Percentiles rank a stretch among this genome's conserved stretches.
phyloP scores from a whole-genome alignment of 2,797 vertebrate genomes.

The Bucorvus abyssinicus region DNA sequence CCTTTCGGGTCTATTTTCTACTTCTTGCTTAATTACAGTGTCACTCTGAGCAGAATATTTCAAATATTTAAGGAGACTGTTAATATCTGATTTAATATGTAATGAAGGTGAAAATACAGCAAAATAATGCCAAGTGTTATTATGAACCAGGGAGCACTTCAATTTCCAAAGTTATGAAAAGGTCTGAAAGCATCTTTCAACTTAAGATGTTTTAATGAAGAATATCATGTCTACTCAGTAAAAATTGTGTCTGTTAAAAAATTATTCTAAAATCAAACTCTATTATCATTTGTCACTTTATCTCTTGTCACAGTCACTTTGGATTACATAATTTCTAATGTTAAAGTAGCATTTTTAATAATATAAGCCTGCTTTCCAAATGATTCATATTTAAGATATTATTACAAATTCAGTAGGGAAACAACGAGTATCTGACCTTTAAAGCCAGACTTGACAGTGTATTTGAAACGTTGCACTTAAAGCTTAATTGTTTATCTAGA shows the following conservation, averaged over 20 bases:
- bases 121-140: not conserved
- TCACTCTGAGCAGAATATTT: not conserved
- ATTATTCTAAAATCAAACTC: not conserved
- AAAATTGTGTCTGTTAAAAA: not conserved
- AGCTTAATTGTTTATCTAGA: conserved; percentile 90
- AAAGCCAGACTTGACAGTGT: conserved; percentile 88
- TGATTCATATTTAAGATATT: not conserved
- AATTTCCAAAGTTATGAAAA: not conserved
- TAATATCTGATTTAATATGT: not conserved
- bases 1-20: not conserved
- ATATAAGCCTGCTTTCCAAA: not conserved
- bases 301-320: not conserved
- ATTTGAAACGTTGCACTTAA: conserved; percentile 94
- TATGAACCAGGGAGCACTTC: not conserved
- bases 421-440: conserved; percentile 78
- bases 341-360: not conserved
- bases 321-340: not conserved
- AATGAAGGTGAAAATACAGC: not conserved
- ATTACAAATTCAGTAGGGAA: conserved; percentile 14
- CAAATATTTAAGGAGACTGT: not conserved
- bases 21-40: not conserved
- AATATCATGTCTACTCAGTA: not conserved
- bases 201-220: not conserved
- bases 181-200: not conserved
- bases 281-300: not conserved